Conservation (phyloP, 2,113 vertebrate species). For the Arizona elegans region DNA sequence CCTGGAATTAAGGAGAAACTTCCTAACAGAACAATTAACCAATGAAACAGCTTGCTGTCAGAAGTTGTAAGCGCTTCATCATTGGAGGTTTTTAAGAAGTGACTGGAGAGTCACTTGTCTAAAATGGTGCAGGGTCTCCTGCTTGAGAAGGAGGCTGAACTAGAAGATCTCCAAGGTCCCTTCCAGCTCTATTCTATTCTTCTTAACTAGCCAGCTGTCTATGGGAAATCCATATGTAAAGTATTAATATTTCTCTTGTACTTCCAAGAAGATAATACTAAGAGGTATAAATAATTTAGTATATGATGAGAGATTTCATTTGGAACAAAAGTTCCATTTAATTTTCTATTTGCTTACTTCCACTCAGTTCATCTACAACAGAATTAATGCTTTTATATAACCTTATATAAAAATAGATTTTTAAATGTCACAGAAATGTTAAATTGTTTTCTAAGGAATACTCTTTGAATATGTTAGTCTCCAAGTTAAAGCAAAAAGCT, state of each 20-base stretch:
- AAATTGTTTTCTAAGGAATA: neutral
- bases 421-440: neutral
- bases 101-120: too few species aligned
- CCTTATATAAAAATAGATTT: neutral
- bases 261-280: neutral
- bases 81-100: too few species aligned
- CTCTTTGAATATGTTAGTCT: neutral
- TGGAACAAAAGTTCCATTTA: constrained; percentile 13
- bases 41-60: too few species aligned
- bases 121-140: too few species aligned
- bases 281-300: neutral
- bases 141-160: too few species aligned
- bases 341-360: neutral
- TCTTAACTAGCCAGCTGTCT: too few species aligned
- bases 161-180: too few species aligned
- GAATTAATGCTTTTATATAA: neutral
- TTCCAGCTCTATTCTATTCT: too few species aligned
- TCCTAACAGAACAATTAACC: too few species aligned
- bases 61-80: too few species aligned
- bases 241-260: neutral
- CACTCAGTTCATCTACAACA: neutral
- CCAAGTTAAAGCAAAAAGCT: neutral
- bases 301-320: neutral
- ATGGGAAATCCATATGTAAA: neutral
- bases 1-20: too few species aligned